These are phyloP conservation scores for Choloepus hoffmanni DNA, from an alignment of 2,113 vertebrate genomes.

Conservation along the genomic window DNA sequence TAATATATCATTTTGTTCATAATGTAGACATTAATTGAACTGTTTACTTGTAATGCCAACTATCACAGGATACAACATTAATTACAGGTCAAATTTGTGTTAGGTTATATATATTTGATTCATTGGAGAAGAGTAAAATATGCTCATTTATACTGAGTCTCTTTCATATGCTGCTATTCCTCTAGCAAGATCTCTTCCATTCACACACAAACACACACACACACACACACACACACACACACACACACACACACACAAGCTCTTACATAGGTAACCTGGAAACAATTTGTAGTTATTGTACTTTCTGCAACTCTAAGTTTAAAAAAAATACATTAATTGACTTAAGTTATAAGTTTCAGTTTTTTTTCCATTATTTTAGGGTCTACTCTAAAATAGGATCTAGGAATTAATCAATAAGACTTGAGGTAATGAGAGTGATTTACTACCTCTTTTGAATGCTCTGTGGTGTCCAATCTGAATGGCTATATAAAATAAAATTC, in stretches of 20 bases:
- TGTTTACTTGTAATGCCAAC: neutral
- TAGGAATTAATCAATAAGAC: neutral
- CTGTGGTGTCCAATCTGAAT: neutral
- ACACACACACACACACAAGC: neutral
- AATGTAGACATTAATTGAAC: neutral
- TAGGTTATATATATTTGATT: neutral
- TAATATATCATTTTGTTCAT: neutral
- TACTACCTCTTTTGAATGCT: neutral
- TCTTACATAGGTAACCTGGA: no score
- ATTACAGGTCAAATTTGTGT: neutral
- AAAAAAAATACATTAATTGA: neutral
- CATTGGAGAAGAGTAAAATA: neutral
- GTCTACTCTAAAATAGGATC: neutral
- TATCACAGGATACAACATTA: neutral
- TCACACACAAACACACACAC: no score
- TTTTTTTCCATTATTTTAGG: neutral
- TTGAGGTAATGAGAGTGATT: neutral
- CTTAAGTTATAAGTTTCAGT: neutral
- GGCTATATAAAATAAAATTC: neutral
- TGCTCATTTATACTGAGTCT: neutral
- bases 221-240: no score
- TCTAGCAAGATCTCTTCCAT: neutral
- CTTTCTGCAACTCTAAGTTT: neutral
- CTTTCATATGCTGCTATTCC: neutral
- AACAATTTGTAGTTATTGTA: neutral